Evolutionary conservation across 2,888 invertebrate genomes (phyloP).

Genomic region (Ichneumoninae sp.): DNA sequence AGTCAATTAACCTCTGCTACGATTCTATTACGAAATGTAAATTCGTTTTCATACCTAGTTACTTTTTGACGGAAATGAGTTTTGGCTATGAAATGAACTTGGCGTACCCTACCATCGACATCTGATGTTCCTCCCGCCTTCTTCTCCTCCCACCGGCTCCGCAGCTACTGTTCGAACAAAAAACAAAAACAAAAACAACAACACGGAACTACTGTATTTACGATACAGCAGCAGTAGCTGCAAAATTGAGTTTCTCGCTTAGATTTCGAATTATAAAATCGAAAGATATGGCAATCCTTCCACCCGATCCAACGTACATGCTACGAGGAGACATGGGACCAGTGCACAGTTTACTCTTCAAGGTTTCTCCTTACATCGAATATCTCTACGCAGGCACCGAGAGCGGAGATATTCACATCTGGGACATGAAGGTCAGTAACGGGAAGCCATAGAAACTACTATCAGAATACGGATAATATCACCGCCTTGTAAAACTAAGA

Average conservation of each 20-base stretch:
- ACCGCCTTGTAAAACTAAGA: neutral
- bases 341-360: constrained; percentile 90
- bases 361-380: constrained; percentile 77
- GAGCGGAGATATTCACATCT: constrained; percentile 90
- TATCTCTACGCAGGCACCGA: constrained; percentile 91
- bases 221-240: neutral
- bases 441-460: constrained; percentile 12
- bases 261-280: neutral
- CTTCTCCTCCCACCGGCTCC: constrained; percentile 25
- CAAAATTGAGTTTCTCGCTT: neutral
- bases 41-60: no score
- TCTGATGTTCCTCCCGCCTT: constrained; percentile 70
- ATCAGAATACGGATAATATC: neutral
- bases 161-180: neutral
- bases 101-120: constrained; percentile 36
- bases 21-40: no score
- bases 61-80: no score
- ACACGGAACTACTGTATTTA: neutral
- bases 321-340: constrained; percentile 90
- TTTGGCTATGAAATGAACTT: no score
- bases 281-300: constrained; percentile 87
- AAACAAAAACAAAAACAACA: constrained; percentile 12
- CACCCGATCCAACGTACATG: constrained; percentile 91
- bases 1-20: no score
- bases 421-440: constrained; percentile 90